A percentile compares a stretch with the other conserved stretches of the same genome.
These are phyloP conservation scores for Sterna hirundo DNA, from an alignment of 2,113 vertebrate species.

Conservation along the genomic window DNA sequence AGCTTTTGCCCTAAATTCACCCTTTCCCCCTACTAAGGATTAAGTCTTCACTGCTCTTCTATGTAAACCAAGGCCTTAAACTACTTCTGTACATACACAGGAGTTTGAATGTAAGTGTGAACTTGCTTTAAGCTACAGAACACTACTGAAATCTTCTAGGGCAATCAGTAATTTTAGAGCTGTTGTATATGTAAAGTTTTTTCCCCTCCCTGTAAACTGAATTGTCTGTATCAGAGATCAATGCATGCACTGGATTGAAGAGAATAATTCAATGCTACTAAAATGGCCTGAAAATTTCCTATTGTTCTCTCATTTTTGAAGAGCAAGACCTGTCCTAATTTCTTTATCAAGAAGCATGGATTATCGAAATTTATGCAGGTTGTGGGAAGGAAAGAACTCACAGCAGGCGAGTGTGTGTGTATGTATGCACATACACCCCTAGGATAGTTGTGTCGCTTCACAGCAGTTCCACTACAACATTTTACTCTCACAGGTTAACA, in stretches of 20 bases:
- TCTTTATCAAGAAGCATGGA: not conserved
- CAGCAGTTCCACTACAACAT: not conserved
- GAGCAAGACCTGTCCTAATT: not conserved
- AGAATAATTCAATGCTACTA: not conserved
- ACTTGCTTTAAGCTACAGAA: not conserved
- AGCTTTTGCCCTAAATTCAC: not conserved
- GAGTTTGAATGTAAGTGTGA: not conserved
- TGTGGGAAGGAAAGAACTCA: not conserved
- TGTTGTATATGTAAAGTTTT: not conserved
- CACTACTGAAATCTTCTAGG: not conserved
- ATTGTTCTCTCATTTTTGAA: not conserved
- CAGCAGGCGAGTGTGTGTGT: not conserved
- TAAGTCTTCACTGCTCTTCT: not conserved
- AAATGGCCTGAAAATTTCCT: not conserved
- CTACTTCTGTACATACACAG: not conserved
- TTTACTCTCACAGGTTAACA: not conserved
- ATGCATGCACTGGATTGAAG: not conserved
- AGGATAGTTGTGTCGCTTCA: not conserved
- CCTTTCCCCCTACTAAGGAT: not conserved
- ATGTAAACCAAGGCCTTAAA: not conserved
- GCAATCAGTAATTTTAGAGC: not conserved
- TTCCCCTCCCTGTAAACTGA: not conserved
- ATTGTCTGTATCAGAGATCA: not conserved
- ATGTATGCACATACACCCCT: fast-evolving
- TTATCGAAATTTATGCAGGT: not conserved